Evolutionary conservation across 92 coral and sea anemone genomes (phyloP).

Genomic region (Siderastrea radians): DNA sequence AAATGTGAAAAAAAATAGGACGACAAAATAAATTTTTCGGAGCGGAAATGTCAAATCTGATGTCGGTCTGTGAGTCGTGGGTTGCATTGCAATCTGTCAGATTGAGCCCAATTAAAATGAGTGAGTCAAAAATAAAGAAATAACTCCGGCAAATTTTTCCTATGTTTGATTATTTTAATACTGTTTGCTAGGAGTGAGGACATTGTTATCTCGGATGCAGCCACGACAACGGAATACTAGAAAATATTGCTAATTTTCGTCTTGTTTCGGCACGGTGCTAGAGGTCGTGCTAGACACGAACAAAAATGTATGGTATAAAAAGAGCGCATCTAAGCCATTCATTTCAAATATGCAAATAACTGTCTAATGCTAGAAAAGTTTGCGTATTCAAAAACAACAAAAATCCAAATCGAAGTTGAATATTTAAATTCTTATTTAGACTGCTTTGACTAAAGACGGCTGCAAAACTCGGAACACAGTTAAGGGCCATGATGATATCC

Average conservation of each 20-base stretch:
- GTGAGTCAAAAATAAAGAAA: background rate
- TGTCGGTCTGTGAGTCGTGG: background rate
- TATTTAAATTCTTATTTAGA: background rate
- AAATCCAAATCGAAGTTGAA: background rate
- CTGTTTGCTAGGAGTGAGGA: background rate
- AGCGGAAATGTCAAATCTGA: background rate
- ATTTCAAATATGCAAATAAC: no score
- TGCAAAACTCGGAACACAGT: no score
- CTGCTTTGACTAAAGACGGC: no score
- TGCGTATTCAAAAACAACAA: background rate
- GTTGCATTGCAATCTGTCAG: background rate
- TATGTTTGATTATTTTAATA: background rate
- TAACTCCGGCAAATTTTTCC: background rate
- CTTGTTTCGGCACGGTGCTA: background rate
- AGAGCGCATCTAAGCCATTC: background rate
- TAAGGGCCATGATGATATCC: no score
- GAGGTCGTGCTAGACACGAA: no score
- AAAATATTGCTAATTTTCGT: background rate
- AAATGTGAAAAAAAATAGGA: background rate
- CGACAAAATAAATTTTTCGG: background rate
- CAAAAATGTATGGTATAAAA: background rate
- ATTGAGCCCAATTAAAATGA: background rate
- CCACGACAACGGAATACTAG: background rate
- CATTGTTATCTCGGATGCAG: background rate
- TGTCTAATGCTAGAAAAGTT: conserved; percentile 1